Conservation (phyloP, 2,797 vertebrate genomes). For the Austrolebias charrua region DNA sequence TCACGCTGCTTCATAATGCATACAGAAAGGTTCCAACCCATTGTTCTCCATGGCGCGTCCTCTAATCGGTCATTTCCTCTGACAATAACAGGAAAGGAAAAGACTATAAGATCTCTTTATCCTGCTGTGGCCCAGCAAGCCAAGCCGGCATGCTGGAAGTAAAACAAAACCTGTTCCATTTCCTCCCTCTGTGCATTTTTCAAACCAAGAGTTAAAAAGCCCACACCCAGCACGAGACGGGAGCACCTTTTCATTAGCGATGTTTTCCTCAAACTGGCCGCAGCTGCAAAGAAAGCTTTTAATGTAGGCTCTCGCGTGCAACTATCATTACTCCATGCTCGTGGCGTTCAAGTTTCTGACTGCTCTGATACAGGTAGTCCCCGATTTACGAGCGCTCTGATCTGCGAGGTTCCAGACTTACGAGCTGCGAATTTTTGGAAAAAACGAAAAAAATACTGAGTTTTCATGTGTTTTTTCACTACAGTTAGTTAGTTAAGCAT, state of each 20-base stretch:
- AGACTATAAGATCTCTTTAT: constrained; percentile 43
- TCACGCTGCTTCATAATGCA: constrained; percentile 7
- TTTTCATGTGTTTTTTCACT: too few species aligned
- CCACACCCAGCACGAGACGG: constrained; percentile 9
- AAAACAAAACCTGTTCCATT: constrained; percentile 24
- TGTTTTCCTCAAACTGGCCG: constrained; percentile 44
- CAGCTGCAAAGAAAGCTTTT: constrained; percentile 21
- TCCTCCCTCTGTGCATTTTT: constrained; percentile 26
- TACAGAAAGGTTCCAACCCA: constrained; percentile 20
- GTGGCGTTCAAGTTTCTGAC: constrained; percentile 41
- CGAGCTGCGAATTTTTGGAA: too few species aligned
- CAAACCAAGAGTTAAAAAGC: constrained; percentile 13
- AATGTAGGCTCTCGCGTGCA: constrained; percentile 29
- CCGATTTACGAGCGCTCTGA: too few species aligned
- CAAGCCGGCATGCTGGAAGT: constrained; percentile 34
- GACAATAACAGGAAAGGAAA: constrained; percentile 63
- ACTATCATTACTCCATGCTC: constrained; percentile 41
- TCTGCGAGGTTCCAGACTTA: too few species aligned
- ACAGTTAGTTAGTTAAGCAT: too few species aligned
- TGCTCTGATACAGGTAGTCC: too few species aligned
- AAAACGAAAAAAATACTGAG: too few species aligned
- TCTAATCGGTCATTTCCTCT: constrained; percentile 50
- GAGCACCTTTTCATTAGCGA: constrained; percentile 56
- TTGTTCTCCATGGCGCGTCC: constrained; percentile 35
- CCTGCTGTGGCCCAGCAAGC: constrained; percentile 44